Conservation (phyloP, 2,797 vertebrate species). For the Carcharodon carcharias region DNA sequence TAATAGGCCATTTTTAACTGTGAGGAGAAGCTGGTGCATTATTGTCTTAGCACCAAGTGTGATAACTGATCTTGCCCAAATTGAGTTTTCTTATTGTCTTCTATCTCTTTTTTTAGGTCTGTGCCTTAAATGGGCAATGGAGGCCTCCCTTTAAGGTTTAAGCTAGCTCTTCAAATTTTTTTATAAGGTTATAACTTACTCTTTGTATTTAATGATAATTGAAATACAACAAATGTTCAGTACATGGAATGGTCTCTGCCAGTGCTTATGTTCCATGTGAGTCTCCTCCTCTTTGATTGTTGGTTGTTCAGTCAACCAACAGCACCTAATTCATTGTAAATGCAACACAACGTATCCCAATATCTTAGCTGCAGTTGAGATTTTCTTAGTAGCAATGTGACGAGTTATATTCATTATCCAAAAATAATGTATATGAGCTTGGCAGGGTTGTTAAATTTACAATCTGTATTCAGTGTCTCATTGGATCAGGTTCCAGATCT, state of each 20-base stretch:
- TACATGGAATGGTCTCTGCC: background rate
- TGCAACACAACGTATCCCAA: background rate
- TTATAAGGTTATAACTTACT: background rate
- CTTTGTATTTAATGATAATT: background rate
- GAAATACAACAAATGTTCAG: background rate
- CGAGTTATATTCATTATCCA: background rate
- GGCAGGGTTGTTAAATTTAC: background rate
- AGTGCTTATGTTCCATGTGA: background rate
- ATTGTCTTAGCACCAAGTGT: background rate
- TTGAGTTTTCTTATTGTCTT: background rate
- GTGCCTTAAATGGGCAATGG: background rate
- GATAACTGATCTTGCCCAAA: background rate
- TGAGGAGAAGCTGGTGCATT: background rate
- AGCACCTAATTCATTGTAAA: background rate
- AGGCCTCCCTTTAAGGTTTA: background rate
- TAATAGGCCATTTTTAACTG: slow-evolving; percentile 23
- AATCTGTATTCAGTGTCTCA: background rate
- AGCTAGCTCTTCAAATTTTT: background rate
- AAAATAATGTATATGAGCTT: background rate
- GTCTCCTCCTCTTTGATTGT: background rate
- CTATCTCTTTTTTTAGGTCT: background rate
- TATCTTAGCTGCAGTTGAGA: background rate
- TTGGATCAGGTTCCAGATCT: background rate
- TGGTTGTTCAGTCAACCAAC: background rate
- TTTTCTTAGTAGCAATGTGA: background rate